Evolutionary conservation across 2,113 vertebrate genomes (phyloP).

Genomic region (Opisthocomus hoazin): DNA sequence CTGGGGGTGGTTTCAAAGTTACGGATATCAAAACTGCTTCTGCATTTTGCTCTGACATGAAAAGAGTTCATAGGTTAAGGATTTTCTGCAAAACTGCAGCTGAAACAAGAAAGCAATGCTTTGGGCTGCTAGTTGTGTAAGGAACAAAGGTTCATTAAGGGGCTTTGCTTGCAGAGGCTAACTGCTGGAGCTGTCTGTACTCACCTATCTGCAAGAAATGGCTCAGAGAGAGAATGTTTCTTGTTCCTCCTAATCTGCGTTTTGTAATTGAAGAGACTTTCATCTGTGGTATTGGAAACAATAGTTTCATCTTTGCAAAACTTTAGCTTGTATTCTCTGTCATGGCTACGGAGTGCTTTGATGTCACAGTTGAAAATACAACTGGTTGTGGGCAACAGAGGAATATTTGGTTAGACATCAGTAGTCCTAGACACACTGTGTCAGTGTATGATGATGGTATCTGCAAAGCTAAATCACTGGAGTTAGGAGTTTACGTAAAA

Average conservation of each 20-base stretch:
- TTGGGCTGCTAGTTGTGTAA: not conserved
- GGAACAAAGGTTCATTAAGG: not conserved
- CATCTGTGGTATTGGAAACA: not conserved
- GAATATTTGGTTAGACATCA: not conserved
- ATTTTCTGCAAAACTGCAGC: not conserved
- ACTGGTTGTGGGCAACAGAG: not conserved
- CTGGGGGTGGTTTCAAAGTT: not conserved
- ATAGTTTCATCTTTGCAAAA: not conserved
- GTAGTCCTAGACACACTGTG: not conserved
- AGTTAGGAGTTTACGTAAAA: not conserved
- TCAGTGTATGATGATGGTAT: not conserved
- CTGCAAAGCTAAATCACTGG: not conserved
- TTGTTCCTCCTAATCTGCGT: not conserved
- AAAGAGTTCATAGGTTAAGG: not conserved
- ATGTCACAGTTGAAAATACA: not conserved
- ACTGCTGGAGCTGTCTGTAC: not conserved
- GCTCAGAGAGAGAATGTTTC: not conserved
- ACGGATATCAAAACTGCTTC: not conserved
- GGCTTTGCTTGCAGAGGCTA: not conserved
- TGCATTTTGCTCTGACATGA: accelerated
- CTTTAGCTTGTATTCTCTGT: not conserved
- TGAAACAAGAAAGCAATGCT: not conserved
- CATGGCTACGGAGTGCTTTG: not conserved
- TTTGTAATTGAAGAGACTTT: not conserved
- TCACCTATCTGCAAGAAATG: not conserved